Conservation (phyloP, 92 coral and sea anemone genomes). For the Phenganax marumi region DNA sequence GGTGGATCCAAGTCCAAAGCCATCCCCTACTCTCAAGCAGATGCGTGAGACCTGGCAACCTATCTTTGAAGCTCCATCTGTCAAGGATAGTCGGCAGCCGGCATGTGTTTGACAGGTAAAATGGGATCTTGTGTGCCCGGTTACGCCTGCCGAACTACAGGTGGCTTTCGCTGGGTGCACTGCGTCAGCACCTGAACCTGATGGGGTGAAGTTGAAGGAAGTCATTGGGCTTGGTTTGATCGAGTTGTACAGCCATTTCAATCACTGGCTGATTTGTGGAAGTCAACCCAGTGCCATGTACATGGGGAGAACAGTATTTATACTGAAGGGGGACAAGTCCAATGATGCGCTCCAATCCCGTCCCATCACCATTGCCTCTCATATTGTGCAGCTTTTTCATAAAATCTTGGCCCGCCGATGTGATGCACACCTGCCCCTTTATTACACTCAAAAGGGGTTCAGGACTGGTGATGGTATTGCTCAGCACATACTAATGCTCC, state of each 20-base stretch:
- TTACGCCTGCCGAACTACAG: background rate
- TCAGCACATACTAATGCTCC: background rate
- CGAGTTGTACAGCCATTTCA: background rate
- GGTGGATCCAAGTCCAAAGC: background rate
- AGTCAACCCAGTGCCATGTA: background rate
- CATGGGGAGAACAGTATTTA: slow-evolving; percentile 22
- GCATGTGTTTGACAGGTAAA: background rate
- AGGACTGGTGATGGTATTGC: slow-evolving; percentile 26
- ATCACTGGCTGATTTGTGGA: slow-evolving; percentile 32
- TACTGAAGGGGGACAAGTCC: background rate
- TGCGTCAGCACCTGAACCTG: slow-evolving; percentile 22
- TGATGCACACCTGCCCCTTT: background rate
- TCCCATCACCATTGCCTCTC: slow-evolving; percentile 28
- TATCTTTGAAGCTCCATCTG: background rate
- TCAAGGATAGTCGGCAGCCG: background rate
- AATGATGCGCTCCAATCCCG: slow-evolving; percentile 4
- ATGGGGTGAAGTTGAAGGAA: background rate
- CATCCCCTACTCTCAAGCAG: background rate
- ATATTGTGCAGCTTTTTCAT: slow-evolving; percentile 16
- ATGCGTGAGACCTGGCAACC: background rate
- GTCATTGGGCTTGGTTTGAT: background rate
- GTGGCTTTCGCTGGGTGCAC: background rate
- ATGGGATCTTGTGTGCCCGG: background rate
- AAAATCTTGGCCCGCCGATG: slow-evolving; percentile 5
- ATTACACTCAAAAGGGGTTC: slow-evolving; percentile 21